Conservation (phyloP, 2,797 vertebrate genomes). For the Amniataba percoides region DNA sequence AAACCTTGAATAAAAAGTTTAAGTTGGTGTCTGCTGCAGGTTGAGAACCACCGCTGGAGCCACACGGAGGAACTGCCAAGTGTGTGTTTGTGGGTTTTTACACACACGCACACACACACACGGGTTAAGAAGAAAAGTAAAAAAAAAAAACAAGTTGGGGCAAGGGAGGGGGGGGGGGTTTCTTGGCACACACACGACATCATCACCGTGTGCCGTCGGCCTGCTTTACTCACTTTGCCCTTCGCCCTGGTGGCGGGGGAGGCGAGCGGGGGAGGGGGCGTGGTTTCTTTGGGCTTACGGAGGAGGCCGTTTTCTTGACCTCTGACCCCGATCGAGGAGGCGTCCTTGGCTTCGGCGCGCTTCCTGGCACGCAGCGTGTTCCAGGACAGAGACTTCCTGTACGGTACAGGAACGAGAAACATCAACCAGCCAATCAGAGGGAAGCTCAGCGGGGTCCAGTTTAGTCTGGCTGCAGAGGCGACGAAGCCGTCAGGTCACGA, state of each 20-base stretch:
- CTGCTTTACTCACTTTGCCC: conserved; percentile 81
- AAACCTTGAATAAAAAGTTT: not conserved
- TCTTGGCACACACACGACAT: conserved; percentile 61
- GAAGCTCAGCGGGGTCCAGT: conserved; percentile 32
- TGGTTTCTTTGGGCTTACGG: conserved; percentile 76
- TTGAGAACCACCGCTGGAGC: conserved; percentile 65
- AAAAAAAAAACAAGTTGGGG: conserved; percentile 32
- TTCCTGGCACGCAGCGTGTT: conserved; percentile 99
- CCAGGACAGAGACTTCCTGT: conserved; percentile 99
- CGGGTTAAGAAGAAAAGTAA: conserved; percentile 35
- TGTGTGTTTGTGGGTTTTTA: conserved; percentile 37
- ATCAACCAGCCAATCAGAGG: conserved; percentile 75
- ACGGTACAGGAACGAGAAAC: conserved; percentile 75
- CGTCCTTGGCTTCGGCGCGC: conserved; percentile 88
- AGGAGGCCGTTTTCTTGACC: conserved; percentile 79
- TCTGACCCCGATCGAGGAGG: conserved; percentile 60
- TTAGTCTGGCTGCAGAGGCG: conserved; percentile 59
- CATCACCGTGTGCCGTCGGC: conserved; percentile 48
- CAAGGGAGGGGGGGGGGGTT: conserved; percentile 14
- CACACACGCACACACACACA: conserved; percentile 39
- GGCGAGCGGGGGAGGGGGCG: conserved; percentile 62
- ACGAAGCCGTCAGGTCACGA: not conserved
- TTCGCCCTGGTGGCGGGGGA: conserved; percentile 64
- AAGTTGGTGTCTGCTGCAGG: conserved; percentile 17
- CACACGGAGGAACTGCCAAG: not conserved